A percentile compares a stretch with the other conserved stretches of the same genome.
phyloP scores from a whole-genome alignment of 2,797 vertebrate species.

The Hypotaenidia philippensis region DNA sequence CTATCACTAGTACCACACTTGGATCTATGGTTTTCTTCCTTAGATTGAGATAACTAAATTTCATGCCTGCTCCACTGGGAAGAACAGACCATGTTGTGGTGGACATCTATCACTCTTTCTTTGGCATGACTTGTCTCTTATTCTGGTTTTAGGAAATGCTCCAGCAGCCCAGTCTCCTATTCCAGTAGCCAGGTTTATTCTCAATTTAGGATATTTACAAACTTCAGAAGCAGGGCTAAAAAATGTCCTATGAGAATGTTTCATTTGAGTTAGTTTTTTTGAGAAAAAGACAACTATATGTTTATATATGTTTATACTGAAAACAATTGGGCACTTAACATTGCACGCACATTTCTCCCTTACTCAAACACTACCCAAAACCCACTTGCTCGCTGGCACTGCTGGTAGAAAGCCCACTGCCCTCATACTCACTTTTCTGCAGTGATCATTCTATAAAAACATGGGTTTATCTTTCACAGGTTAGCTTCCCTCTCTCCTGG shows the following conservation, averaged over 20 bases:
- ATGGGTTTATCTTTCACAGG: neutral
- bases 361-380: fast-evolving
- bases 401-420: neutral
- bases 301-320: neutral
- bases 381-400: neutral
- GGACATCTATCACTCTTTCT: neutral
- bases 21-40: neutral
- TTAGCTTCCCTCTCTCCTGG: neutral
- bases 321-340: neutral
- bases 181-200: neutral
- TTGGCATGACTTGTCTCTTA: neutral
- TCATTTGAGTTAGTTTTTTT: neutral
- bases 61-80: neutral
- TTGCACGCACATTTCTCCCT: neutral
- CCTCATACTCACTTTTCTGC: neutral
- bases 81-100: neutral
- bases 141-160: neutral
- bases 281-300: neutral
- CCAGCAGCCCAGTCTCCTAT: neutral
- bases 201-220: neutral
- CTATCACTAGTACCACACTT: neutral
- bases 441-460: neutral
- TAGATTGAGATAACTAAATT: neutral
- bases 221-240: neutral
- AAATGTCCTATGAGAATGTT: neutral